Evolutionary conservation across 2,113 vertebrate species (phyloP), one percentile per base, ranked within the genome.

Genomic region (Polypterus bichir): DNA sequence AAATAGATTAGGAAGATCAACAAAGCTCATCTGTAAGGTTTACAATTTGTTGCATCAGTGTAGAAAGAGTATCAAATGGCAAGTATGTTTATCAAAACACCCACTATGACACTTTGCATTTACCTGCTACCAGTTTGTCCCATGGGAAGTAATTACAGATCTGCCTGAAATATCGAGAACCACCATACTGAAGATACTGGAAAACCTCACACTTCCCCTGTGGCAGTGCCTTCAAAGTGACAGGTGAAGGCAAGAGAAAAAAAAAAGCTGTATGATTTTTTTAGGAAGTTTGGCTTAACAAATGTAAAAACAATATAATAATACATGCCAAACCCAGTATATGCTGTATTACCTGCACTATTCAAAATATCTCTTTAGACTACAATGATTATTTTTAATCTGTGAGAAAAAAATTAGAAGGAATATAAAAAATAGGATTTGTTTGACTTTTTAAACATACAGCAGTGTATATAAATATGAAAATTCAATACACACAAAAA

Each of bases 31-130:
- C 44, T 55, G 59, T 75, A 78, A 67, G 4, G 58, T 81, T 85
- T 83, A 78, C 83, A 77, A 57, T n/a, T 44, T 73, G 70, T 83
- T 83, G 79, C 81, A 74, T 85, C 81, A 83, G 46, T 61, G 46
- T 9, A 62, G 3, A 54, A 10, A 52, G 44, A 62, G 61, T 45
- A 62, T 48, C 10, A 57, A 9, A 8, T 51, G 49, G 60, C 62
- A 53, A 56, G 54, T 27, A 57, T 62, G 65, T 66, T 66, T 47
- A 62, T 63, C 61, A 66, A 66, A 66, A 62, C 61, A 59, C 44
- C 57, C 46, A 45, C 49, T 60, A 48, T 61, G 61, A 54, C 49
- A 59, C 46, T n/a, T 9, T n/a, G 60, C 59, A 56, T 53, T 55
- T 44, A 45, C 65, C 49, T 44, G 46, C 60, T 27, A 51, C 44